Percentiles rank a stretch among this genome's conserved stretches.
These are phyloP conservation scores for Calidris pygmaea DNA, from an alignment of 2,113 vertebrate species.

Conservation along the genomic window DNA sequence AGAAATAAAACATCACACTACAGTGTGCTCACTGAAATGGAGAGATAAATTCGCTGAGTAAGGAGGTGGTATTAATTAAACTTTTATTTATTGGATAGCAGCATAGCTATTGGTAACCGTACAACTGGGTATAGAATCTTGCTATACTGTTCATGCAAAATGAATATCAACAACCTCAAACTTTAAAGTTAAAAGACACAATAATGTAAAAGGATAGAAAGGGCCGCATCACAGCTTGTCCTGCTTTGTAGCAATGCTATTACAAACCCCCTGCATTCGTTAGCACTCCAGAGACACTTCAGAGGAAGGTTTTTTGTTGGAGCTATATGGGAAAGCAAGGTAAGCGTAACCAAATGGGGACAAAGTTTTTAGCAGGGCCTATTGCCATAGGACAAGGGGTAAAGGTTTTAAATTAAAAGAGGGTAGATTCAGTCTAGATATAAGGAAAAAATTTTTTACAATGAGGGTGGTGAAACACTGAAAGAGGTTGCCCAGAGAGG, in stretches of 20 bases:
- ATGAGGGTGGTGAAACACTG: neutral
- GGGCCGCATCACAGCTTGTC: accelerated
- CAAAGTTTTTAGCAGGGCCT: neutral
- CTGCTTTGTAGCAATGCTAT: neutral
- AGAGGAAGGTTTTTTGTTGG: neutral
- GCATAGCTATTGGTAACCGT: neutral
- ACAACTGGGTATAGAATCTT: neutral
- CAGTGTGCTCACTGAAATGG: neutral
- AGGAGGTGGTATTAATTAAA: neutral
- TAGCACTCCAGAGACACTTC: neutral
- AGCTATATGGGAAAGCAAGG: neutral
- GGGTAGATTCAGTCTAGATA: neutral
- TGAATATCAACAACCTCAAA: neutral
- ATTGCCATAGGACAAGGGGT: neutral
- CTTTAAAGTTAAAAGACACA: neutral
- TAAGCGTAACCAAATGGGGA: neutral
- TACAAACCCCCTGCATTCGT: neutral
- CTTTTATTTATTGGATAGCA: neutral
- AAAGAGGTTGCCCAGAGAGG: neutral
- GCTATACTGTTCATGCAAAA: neutral
- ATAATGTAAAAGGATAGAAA: neutral
- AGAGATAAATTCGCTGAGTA: neutral
- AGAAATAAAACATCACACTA: neutral
- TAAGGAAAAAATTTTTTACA: neutral
- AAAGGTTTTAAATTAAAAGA: neutral